Evolutionary conservation across 2,888 invertebrate genomes (phyloP), one percentile per base, ranked within the genome.

Genomic region (Fabriciana adippe): DNA sequence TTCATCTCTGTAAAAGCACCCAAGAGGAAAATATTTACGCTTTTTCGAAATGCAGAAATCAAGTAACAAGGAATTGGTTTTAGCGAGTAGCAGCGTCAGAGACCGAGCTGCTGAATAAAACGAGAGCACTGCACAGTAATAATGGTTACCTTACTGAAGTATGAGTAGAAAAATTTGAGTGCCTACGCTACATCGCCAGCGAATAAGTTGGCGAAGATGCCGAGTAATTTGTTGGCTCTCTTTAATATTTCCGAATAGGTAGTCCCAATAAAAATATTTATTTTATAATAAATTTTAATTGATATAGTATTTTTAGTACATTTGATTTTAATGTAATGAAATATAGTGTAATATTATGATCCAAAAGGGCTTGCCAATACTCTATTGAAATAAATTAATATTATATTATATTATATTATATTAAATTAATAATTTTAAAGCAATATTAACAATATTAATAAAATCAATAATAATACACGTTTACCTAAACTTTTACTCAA

Each of bases 21-120:
- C 88, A 85, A 81, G 89, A 87, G 89, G 83, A 91, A 92, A 92
- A 91, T 91, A 91, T 92, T 92, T 90, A 90, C 89, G 88, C 88
- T 90, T 90, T 90, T 90, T 89, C 86, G 87, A 89, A 92, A 91
- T 90, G 90, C 90, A 90, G 89, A 91, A 90, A 92, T 92, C 90
- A 89, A 89, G 90, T 89, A 88, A 92, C 92, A 92, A 90, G 90
- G 91, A 91, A 90, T 91, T 81, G 89, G 91, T 92, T 92, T 92
- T 92, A 92, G 88, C 86, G 87, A 78, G 78, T 82, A 85, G 85
- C 76, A 87, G 85, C 88, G 85, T 83, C 83, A 84, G 86, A 81
- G 83, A 86, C 84, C 79, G 79, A 73, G 79, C 81, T 84, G 82
- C 81, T 87, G 90, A 90, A 90, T 90, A 90, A 90, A 91, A 86